These are phyloP conservation scores for Corapipo altera DNA, from an alignment of 2,113 vertebrate species.

Conservation along the genomic window DNA sequence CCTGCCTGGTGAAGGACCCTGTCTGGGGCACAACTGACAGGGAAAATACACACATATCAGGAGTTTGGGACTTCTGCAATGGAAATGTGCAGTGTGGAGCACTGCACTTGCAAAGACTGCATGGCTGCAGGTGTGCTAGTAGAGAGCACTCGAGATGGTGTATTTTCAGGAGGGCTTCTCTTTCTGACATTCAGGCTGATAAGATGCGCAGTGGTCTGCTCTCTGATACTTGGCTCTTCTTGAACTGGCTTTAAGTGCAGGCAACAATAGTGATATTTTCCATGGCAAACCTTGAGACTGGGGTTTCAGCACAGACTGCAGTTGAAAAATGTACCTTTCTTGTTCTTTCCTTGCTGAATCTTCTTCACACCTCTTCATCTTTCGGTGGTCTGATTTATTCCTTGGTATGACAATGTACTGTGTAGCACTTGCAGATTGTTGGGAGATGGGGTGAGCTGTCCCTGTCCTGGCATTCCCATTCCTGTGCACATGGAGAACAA, in stretches of 20 bases:
- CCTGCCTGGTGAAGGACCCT: fast-evolving
- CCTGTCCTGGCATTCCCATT: not conserved
- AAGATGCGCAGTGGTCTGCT: not conserved
- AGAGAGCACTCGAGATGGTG: not conserved
- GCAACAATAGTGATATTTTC: not conserved
- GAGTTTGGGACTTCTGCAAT: not conserved
- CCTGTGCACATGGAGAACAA: not conserved
- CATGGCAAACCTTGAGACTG: not conserved
- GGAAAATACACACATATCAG: not conserved
- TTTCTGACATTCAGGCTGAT: not conserved
- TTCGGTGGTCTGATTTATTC: not conserved
- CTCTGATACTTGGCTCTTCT: not conserved
- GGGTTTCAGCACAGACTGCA: not conserved
- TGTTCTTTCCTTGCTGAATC: not conserved
- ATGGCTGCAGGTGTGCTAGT: not conserved
- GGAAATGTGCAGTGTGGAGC: not conserved
- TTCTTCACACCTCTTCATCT: not conserved
- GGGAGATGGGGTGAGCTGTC: not conserved
- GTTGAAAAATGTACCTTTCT: not conserved
- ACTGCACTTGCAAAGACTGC: not conserved
- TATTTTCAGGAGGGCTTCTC: not conserved
- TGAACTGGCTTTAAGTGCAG: not conserved
- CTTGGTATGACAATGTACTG: not conserved
- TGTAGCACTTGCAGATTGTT: not conserved
- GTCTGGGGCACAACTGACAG: not conserved